Conservation (phyloP, 64 coral and sea anemone species). For the Montipora cactus region DNA sequence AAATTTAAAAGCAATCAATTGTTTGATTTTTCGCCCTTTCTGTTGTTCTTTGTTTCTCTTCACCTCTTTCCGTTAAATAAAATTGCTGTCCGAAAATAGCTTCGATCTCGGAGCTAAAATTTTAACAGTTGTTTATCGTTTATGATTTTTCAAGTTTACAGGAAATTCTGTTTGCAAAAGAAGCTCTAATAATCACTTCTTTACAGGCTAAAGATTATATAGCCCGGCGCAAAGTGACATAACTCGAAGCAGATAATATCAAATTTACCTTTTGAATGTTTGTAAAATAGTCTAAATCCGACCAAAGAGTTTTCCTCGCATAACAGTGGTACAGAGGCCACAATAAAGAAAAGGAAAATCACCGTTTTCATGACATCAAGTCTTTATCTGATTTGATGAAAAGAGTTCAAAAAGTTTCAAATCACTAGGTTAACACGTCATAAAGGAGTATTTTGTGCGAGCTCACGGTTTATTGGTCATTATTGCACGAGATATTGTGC, state of each 20-base stretch:
- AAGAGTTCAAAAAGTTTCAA: too few relatives aligned
- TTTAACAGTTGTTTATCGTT: too few relatives aligned
- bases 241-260: neutral
- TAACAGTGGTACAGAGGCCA: neutral
- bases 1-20: too few relatives aligned
- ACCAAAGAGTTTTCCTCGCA: constrained; percentile 14
- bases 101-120: neutral
- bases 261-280: neutral
- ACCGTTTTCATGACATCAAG: neutral
- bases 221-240: too few relatives aligned
- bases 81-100: neutral
- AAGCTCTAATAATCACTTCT: too few relatives aligned
- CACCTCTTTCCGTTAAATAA: neutral
- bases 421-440: neutral
- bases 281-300: constrained; percentile 8
- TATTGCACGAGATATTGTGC: too few relatives aligned
- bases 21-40: too few relatives aligned
- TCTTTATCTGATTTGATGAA: neutral
- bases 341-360: neutral
- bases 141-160: too few relatives aligned
- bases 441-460: neutral
- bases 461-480: neutral
- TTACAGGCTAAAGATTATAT: too few relatives aligned
- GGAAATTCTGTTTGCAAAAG: too few relatives aligned
- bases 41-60: neutral